Evolutionary conservation across 2,797 vertebrate genomes (phyloP), one percentile per base, ranked within the genome.

Genomic region (Ceyx erithaca): DNA sequence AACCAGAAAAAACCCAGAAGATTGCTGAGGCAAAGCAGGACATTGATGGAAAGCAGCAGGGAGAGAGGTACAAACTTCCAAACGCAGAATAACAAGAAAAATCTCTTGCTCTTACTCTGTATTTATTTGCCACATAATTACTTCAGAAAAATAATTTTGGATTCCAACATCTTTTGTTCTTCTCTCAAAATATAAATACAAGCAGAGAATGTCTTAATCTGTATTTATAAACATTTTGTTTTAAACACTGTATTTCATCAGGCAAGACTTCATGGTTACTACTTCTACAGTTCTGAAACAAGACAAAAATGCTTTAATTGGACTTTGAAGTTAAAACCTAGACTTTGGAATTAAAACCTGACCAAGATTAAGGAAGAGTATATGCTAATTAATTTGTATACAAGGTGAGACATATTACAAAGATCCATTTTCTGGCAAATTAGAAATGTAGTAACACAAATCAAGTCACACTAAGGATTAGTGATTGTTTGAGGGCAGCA

Each of bases 1-100:
- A 92, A 88, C 52, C 52, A 68, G 73, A 85, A 91, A 84, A 92
- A 63, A n/a, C 67, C n/a, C 35, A 54, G 62, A 77, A 62, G 33
- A 77, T 21, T 72, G n/a, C n/a, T 61, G 37, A 93, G 77, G 48
- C 20, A 57, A 91, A 84, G 30, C 22, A 91, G 51, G 57, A 80
- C 78, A 45, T 7, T 33, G 18, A 40, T 14, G 17, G 84, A 87
- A 88, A 83, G 20, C 46, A 85, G 20, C 1, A 4, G 21, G 25
- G 11, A 84, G 5, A 82, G 15, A 84, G 40, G 25, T 63, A 69
- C 14, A 84, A 79, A 87, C n/a, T 12, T 17, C 16, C 11, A 33
- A 26, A 76, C 59, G 9, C 14, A 46, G 46, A 45, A 30, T 2
- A 73, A 63, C 6, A 67, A 79, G 37, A 43, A 43, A 30, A 54